phyloP scores from a whole-genome alignment of 2,113 vertebrate species.

The Tringa solitaria region DNA sequence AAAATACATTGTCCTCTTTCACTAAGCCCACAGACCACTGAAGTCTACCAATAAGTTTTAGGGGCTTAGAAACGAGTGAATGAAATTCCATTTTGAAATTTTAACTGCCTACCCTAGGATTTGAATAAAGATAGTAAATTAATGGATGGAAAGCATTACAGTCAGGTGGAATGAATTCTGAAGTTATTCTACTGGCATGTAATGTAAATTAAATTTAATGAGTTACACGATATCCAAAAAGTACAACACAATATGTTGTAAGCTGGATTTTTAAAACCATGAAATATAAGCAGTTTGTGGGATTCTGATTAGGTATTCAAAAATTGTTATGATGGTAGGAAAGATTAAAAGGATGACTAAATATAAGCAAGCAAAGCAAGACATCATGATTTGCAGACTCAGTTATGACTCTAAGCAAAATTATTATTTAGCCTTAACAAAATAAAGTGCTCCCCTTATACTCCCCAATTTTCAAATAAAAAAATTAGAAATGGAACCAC shows the following conservation, averaged over 20 bases:
- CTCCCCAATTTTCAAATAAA: neutral
- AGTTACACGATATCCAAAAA: neutral
- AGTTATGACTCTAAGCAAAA: neutral
- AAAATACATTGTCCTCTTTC: neutral
- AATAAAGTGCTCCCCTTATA: neutral
- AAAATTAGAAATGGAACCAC: neutral
- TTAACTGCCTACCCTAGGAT: neutral
- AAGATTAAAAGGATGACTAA: neutral
- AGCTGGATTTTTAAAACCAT: neutral
- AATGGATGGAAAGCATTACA: neutral
- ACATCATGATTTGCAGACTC: neutral
- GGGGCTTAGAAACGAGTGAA: neutral
- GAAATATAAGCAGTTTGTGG: neutral
- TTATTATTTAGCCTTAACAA: neutral
- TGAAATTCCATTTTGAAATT: neutral
- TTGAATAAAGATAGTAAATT: neutral
- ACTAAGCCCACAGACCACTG: neutral
- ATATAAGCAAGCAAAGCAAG: neutral
- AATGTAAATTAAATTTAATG: neutral
- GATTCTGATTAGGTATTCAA: neutral
- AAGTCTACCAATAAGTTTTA: neutral
- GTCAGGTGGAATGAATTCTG: neutral
- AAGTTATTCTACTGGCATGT: neutral
- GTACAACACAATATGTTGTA: neutral
- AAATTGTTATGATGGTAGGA: neutral